Percentiles rank a stretch among this genome's conserved stretches.
These are phyloP conservation scores for Typhlichthys eigenmanni DNA, from an alignment of 2,797 vertebrate species.

Conservation along the genomic window DNA sequence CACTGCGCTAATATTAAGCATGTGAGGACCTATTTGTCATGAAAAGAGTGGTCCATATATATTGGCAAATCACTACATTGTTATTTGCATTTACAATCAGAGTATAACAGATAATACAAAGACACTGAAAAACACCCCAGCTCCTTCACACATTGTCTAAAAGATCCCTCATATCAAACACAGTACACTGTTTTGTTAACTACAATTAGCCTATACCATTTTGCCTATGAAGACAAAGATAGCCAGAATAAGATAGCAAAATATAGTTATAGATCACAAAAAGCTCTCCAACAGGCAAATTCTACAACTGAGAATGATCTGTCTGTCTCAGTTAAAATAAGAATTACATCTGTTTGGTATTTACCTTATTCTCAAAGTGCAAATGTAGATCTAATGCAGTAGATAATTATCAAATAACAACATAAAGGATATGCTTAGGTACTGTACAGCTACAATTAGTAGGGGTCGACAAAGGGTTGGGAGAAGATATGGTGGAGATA, in stretches of 20 bases:
- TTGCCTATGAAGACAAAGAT: constrained; percentile 35
- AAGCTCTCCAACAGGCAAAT: constrained; percentile 39
- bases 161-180: constrained; percentile 49
- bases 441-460: constrained; percentile 75
- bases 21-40: constrained; percentile 41
- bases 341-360: constrained; percentile 55
- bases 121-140: constrained; percentile 56
- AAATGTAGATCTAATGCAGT: constrained; percentile 79
- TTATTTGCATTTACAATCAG: constrained; percentile 63
- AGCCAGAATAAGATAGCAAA: constrained; percentile 28
- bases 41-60: constrained; percentile 45
- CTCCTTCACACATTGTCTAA: constrained; percentile 49
- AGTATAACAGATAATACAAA: constrained; percentile 60
- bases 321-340: constrained; percentile 50
- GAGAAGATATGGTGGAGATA: constrained; percentile 9
- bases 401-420: constrained; percentile 72
- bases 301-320: constrained; percentile 63
- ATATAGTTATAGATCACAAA: constrained; percentile 36
- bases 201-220: constrained; percentile 25
- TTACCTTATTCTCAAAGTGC: constrained; percentile 78
- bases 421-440: constrained; percentile 75
- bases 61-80: constrained; percentile 52
- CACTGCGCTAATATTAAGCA: constrained; percentile 49
- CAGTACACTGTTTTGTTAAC: constrained; percentile 32
- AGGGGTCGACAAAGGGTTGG: constrained; percentile 14